These are phyloP conservation scores for Heliopora coerulea DNA, from an alignment of 92 coral and sea anemone species.

Conservation along the genomic window DNA sequence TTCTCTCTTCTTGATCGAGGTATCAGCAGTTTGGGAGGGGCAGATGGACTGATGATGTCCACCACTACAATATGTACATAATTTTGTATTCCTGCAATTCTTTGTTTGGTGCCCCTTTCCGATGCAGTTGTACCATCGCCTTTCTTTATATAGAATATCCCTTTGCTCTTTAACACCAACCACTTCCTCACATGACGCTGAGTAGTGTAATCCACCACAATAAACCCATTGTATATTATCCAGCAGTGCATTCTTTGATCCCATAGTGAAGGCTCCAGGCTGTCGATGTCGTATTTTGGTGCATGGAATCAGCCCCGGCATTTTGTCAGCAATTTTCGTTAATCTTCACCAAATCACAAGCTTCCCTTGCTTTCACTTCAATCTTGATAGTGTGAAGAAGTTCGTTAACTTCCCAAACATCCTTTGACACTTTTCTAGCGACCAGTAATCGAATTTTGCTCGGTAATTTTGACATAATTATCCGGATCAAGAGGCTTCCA, in stretches of 20 bases:
- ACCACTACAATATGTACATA: constrained; percentile 19
- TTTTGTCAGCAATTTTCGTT: not conserved
- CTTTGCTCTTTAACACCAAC: no score
- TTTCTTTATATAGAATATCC: not conserved
- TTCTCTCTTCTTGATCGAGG: not conserved
- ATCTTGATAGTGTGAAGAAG: no score
- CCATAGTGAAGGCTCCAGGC: not conserved
- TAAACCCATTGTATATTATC: no score
- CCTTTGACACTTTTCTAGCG: no score
- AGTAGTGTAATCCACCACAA: no score
- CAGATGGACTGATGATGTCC: constrained; percentile 28
- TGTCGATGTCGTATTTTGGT: not conserved
- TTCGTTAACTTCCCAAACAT: no score
- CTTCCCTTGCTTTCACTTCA: no score
- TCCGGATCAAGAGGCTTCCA: no score
- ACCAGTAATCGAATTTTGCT: no score
- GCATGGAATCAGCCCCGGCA: no score
- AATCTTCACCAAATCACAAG: not conserved
- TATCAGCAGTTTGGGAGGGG: not conserved
- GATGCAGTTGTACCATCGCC: constrained; percentile 13
- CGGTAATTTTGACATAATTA: no score
- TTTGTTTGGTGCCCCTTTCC: constrained; percentile 6
- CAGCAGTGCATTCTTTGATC: not conserved
- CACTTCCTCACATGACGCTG: constrained; percentile 23
- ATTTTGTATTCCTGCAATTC: constrained; percentile 10